Conservation (phyloP, 2,113 vertebrate genomes). For the Gopherus flavomarginatus region DNA sequence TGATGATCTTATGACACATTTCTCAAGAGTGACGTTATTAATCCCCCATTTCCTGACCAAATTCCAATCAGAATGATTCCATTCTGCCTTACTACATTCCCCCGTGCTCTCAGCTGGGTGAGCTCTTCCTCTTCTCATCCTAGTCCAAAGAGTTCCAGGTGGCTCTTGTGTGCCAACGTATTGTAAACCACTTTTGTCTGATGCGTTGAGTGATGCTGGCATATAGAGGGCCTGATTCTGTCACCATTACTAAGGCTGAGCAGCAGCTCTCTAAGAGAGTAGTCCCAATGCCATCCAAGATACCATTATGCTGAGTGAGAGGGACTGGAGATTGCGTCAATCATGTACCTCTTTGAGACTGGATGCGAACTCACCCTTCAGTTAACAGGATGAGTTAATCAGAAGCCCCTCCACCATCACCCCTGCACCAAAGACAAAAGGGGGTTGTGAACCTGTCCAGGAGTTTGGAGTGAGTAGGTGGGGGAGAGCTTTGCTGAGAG, state of each 20-base stretch:
- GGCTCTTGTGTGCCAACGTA: accelerated
- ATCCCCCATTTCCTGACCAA: neutral
- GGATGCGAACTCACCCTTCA: neutral
- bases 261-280: accelerated
- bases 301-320: neutral
- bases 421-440: neutral
- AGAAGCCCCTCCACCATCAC: neutral
- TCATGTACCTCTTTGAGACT: neutral
- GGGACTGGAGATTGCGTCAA: neutral
- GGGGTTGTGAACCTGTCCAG: neutral
- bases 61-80: neutral
- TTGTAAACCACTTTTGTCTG: accelerated
- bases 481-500: neutral
- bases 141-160: neutral
- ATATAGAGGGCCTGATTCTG: neutral
- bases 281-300: neutral
- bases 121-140: neutral
- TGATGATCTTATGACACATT: accelerated
- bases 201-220: neutral
- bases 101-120: accelerated
- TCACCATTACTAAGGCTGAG: neutral
- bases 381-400: neutral
- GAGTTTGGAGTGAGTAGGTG: neutral
- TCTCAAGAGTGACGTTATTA: neutral
- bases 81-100: neutral